Percentiles rank a stretch among this genome's conserved stretches.
Conservation (phyloP, 1,140 invertebrate genomes). For the Nephila pilipes region DNA sequence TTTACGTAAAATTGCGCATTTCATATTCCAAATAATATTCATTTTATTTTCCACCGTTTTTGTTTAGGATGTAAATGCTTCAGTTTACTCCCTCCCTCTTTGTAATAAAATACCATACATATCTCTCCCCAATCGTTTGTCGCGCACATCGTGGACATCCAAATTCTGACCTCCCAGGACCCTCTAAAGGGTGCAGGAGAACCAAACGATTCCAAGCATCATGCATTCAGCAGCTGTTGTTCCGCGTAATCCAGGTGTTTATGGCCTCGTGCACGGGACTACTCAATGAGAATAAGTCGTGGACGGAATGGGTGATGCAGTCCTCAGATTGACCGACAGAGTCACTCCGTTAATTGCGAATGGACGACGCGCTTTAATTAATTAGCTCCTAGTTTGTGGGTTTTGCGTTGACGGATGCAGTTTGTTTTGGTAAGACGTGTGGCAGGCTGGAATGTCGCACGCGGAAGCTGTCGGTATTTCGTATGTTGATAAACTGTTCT, state of each 20-base stretch:
- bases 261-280: constrained; percentile 22
- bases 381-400: not conserved
- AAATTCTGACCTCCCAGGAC: not conserved
- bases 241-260: constrained; percentile 65
- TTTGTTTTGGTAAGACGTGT: not conserved
- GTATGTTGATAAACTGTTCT: too few species aligned
- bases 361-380: not conserved
- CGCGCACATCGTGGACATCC: not conserved
- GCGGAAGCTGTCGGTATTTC: not conserved
- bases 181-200: not conserved
- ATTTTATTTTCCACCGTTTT: too few species aligned
- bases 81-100: too few species aligned
- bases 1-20: too few species aligned
- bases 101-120: too few species aligned
- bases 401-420: not conserved
- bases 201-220: not conserved
- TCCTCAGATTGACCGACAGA: not conserved
- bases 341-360: constrained; percentile 27
- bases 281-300: not conserved
- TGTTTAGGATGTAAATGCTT: too few species aligned
- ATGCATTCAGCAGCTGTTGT: not conserved
- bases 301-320: constrained; percentile 10
- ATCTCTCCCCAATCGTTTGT: not conserved
- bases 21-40: too few species aligned
- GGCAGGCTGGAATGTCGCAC: not conserved